Evolutionary conservation across 1,140 invertebrate species (phyloP), one percentile per base, ranked within the genome.

Genomic region (Diploscapter pachys): DNA sequence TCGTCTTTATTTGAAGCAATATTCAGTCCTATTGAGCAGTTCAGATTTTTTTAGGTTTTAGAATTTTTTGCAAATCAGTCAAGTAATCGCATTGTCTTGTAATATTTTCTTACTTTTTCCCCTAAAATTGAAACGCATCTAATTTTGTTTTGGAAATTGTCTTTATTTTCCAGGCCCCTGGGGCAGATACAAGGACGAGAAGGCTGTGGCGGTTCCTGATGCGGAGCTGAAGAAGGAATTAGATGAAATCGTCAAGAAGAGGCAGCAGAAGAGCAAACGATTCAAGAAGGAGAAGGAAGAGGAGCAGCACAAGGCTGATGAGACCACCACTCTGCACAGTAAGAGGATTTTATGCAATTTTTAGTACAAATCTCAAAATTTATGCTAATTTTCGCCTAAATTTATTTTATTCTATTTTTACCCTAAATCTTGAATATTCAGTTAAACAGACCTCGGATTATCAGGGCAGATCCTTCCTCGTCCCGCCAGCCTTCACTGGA

Each of bases 371-470:
- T 68, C 13, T 31, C 31, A 31, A 31, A 31, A 31, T 31, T 31
- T 31, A 31, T 1, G 31, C 31, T 48, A 65, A 11, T 11, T 11
- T 9, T 65, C 50, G n/a, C 2, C 11, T 9, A 48, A 71, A 71
- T 13, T 5, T 6, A 11, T 11, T 71, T 61, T 31, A 71, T 8
- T 56, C 6, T 52, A 61, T n/a, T 4, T 9, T 52, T 5, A 8
- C 65, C 2, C 3, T 1, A n/a, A 51, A 57, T 69, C 50, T 2
- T 49, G 13, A 65, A 31, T 78, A 76, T 88, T 4, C 87, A 94
- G 93, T 98, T 85, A 93, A 95, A 88, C 93, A 98, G 86, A 89
- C 91, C 8, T 90, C 92, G 70, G 96, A 99, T 88, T 99, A 99
- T 88, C 95, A 97, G 88, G 95, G 95, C 13, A 88, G 96, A 69